Base-by-base conservation (phyloP, 2,888 invertebrate species). In the Pasiphila rectangulata region DNA sequence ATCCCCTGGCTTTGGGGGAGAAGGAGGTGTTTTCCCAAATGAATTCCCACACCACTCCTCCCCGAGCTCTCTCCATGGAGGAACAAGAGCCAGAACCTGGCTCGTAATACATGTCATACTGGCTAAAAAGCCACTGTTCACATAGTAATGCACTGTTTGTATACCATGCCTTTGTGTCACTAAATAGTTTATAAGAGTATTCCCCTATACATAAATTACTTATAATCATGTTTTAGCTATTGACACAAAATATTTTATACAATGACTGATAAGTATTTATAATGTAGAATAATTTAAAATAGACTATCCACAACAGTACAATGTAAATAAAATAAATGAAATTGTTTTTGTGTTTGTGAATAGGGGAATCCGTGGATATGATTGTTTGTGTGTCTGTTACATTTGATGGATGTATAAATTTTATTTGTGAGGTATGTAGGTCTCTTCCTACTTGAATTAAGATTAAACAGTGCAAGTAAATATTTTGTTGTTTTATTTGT, bases 11-110 rank as follows among this genome's bases (percentile, higher is more conserved):
- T 0, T 61, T 89, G 40, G 89, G 89, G 25, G 87, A 87, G 51
- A 84, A 87, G 34, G 89, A 89, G 51, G 89, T 89, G 13, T 89
- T 89, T 56, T 88, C 89, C 4, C 88, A 89, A 64, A 51, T 89
- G 29, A 84, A 80, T 46, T 56, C 81, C 39, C 80, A 83, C 56
- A 76, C 79, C 1, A 69, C 84, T 30, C 79, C 87, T 24, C 80
- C 83, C 2, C 59, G 78, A 55, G 76, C 78, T 45, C 59, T 80
- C 15, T 85, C 88, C 23, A 81, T 79, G 51, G 88, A 88, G 15
- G 89, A 89, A 16, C 81, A 75, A 10, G 87, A 88, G 52, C 79
- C 81, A 1, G 87, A 88, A 15, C 69, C 75, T 21, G 79, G 84
- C 66, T 81, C 86, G 71, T 85, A 87, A 83, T 85, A 78, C 56